Evolutionary conservation across 2,797 vertebrate genomes (phyloP).

Genomic region (Loris lydekkerianus): DNA sequence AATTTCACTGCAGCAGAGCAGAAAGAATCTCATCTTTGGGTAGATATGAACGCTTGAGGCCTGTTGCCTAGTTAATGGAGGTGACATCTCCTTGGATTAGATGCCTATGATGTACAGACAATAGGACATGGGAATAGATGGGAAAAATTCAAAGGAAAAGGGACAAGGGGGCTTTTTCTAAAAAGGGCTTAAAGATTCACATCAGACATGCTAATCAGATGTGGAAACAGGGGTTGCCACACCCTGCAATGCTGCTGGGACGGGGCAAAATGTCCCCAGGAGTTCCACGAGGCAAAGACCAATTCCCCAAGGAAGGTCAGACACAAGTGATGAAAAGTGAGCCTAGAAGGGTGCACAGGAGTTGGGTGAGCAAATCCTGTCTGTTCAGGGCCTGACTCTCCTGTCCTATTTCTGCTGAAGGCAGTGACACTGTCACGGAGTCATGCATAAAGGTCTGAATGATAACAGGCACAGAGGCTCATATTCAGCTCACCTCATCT

Average conservation of each 20-base stretch:
- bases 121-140: background rate
- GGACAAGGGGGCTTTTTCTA: background rate
- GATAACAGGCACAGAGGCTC: background rate
- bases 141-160: background rate
- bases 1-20: conserved; percentile 24
- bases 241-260: background rate
- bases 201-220: background rate
- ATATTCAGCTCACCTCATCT: background rate
- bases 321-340: background rate
- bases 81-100: background rate
- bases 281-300: background rate
- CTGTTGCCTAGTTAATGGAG: conserved; percentile 29
- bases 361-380: background rate
- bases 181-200: background rate
- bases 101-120: conserved; percentile 34
- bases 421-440: background rate
- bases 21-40: conserved; percentile 48
- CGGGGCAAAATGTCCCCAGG: background rate
- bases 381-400: background rate
- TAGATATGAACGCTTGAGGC: conserved; percentile 23
- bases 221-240: background rate
- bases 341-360: background rate
- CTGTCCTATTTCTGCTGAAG: background rate
- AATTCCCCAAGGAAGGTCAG: background rate
- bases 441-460: background rate